These are phyloP conservation scores for Saxidomus purpurata DNA, from an alignment of 1,140 invertebrate genomes.

Conservation along the genomic window DNA sequence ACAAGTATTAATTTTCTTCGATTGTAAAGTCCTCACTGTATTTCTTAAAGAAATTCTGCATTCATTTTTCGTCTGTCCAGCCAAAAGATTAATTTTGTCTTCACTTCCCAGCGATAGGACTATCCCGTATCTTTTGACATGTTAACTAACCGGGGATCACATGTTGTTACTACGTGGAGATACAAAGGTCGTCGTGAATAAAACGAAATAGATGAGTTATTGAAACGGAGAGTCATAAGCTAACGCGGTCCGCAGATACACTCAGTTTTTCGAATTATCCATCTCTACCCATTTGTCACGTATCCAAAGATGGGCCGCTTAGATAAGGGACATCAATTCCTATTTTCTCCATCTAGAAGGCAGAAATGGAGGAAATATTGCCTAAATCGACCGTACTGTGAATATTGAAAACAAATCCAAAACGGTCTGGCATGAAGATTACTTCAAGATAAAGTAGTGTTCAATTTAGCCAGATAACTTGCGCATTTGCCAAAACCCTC, in stretches of 20 bases:
- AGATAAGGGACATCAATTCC: constrained; percentile 66
- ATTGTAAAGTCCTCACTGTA: too few species aligned
- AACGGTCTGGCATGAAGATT: constrained; percentile 51
- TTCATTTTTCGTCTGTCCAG: too few species aligned
- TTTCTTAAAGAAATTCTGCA: too few species aligned
- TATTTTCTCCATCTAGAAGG: constrained; percentile 40
- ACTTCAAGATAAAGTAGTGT: constrained; percentile 63
- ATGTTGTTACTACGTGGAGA: not conserved
- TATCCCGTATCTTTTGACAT: not conserved
- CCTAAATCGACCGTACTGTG: constrained; percentile 21
- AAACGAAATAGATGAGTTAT: constrained; percentile 61
- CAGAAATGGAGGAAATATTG: constrained; percentile 38
- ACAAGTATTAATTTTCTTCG: too few species aligned
- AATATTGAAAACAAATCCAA: constrained; percentile 70
- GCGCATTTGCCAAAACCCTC: constrained; percentile 67
- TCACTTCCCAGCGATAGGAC: not conserved
- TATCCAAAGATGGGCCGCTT: constrained; percentile 33
- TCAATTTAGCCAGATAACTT: constrained; percentile 70
- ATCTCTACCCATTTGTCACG: constrained; percentile 55
- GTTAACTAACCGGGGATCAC: not conserved
- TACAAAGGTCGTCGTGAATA: not conserved
- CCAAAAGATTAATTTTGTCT: not conserved
- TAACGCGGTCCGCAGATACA: constrained; percentile 31
- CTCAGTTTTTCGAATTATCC: constrained; percentile 58
- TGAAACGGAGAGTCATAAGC: constrained; percentile 64